Evolutionary conservation across 2,797 vertebrate genomes (phyloP).

Genomic region (Tauraco hartlaubi): DNA sequence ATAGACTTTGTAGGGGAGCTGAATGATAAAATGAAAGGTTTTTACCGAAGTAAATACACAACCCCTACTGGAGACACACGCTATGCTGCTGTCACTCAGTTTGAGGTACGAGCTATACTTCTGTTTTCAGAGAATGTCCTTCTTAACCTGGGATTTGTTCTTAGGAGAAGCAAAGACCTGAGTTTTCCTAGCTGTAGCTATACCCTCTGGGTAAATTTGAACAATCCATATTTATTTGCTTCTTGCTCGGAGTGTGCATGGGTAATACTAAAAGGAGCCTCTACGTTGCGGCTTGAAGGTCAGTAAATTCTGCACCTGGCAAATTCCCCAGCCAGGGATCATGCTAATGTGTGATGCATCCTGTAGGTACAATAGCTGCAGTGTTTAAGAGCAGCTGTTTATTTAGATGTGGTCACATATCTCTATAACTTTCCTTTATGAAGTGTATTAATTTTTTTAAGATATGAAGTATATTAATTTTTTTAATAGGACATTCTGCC

Average conservation of each 20-base stretch:
- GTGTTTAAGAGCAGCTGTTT: background rate
- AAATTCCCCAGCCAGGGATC: background rate
- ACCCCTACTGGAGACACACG: constrained; percentile 89
- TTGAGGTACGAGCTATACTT: constrained; percentile 86
- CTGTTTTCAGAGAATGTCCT: background rate
- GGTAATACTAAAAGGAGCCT: background rate
- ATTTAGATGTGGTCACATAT: background rate
- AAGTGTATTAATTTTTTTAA: background rate
- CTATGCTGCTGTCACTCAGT: constrained; percentile 97
- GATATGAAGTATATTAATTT: background rate
- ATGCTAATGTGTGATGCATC: background rate
- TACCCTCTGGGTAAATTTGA: background rate
- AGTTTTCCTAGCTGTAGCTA: background rate
- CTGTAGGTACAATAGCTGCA: background rate
- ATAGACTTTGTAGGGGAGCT: constrained; percentile 98
- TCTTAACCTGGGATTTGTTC: background rate
- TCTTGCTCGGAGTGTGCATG: background rate
- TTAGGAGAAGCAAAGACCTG: background rate
- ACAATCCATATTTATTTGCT: background rate
- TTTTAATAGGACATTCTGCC: background rate
- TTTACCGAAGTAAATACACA: constrained; percentile 97
- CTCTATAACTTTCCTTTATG: background rate
- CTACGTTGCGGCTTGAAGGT: background rate
- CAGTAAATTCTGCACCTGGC: background rate
- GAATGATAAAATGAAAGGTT: constrained; percentile 99